These are phyloP conservation scores for Calidris pygmaea DNA, from an alignment of 2,113 vertebrate species.

Conservation along the genomic window DNA sequence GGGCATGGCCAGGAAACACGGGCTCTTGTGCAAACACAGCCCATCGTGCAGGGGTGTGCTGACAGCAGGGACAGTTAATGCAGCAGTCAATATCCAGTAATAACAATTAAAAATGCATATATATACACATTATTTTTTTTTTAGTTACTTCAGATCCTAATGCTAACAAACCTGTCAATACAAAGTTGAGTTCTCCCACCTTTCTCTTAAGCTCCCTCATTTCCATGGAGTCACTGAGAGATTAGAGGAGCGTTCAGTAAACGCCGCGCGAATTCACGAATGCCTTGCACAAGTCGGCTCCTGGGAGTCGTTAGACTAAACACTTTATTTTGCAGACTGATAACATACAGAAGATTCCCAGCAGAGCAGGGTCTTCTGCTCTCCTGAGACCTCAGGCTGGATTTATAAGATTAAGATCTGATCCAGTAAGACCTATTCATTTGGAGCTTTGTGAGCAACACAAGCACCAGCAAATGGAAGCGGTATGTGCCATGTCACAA, in stretches of 20 bases:
- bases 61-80: background rate
- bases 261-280: accelerated
- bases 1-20: accelerated
- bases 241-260: background rate
- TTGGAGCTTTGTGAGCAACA: background rate
- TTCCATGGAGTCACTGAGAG: background rate
- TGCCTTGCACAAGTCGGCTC: background rate
- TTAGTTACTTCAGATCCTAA: background rate
- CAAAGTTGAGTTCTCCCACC: background rate
- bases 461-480: background rate
- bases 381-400: background rate
- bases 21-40: background rate
- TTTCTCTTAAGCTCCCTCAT: background rate
- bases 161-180: background rate
- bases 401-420: background rate
- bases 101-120: background rate
- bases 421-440: background rate
- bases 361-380: background rate
- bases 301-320: background rate
- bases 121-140: background rate
- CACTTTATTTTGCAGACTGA: background rate
- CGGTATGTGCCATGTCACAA: accelerated
- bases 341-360: background rate
- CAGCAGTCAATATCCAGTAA: background rate
- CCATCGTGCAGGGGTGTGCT: accelerated